Base-by-base conservation (phyloP, 2,797 vertebrate genomes). In the Dipus sagitta region DNA sequence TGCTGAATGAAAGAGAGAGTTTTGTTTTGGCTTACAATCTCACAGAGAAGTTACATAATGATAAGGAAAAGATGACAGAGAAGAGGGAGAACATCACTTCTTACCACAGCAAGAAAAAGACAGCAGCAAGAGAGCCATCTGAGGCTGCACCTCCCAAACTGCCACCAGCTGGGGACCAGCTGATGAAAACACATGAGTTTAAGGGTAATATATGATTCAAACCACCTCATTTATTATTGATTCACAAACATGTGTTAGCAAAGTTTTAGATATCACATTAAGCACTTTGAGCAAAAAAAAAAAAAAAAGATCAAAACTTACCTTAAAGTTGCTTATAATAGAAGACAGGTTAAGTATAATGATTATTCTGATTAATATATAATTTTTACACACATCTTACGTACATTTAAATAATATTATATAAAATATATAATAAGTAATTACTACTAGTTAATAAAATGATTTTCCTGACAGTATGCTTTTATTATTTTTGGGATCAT, bases 391-490 rank as follows among this genome's bases (percentile, higher is more conserved):
- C 42, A 74, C 6, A 68, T 47, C 84, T 70, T 68, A 38, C 28
- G 28, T 79, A 75, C 70, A 24, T 23, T 86, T 83, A 62, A 68
- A 38, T 86, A 38, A 30, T 74, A 47, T 30, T 79, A 76, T 86
- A 65, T 64, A n/a, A 88, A 88, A 42, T 23, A 76, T 21, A 34
- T 47, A 77, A 42, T 32, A 42, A 58, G 14, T 88, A 62, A 52
- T 24, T 88, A 85, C n/a, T 87, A 68, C 64, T 83, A 32, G 86
- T 26, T 90, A 10, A 77, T 23, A 83, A 82, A 71, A 76, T 24
- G 83, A 86, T 38, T 80, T 12, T 84, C 68, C 52, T 6, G 6
- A 32, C 75, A 71, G 85, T 18, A 38, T 86, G 64, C 32, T 91
- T 76, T 71, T 93, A 88, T 72, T 30, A 88, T 72, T 30, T 17